Percentiles rank a stretch among this genome's conserved stretches.
Evolutionary conservation across 1,140 invertebrate species (phyloP).

Genomic region (Dendroctonus ponderosae): DNA sequence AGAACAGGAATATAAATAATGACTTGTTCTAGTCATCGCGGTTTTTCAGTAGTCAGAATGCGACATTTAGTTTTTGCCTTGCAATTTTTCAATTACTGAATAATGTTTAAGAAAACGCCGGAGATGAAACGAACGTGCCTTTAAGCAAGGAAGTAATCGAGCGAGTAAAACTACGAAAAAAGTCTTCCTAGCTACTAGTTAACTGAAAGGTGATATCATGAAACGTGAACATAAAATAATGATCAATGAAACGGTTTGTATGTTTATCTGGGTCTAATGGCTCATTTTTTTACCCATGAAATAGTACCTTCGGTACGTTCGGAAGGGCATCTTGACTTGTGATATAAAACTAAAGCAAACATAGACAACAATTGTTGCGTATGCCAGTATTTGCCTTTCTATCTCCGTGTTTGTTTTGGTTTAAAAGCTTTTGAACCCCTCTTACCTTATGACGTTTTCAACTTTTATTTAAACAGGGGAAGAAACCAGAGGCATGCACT

Average conservation of each 20-base stretch:
- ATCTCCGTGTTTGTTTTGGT: constrained; percentile 19
- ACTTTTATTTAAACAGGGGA: neutral
- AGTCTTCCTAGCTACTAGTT: too few species aligned
- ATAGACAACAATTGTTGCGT: constrained; percentile 25
- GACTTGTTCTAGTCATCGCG: too few species aligned
- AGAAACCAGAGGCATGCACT: neutral
- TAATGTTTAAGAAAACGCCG: too few species aligned
- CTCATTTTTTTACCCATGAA: neutral
- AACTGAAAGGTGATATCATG: too few species aligned
- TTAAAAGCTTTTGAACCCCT: constrained; percentile 22
- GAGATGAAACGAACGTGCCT: too few species aligned
- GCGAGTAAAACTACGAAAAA: too few species aligned
- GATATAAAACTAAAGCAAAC: constrained; percentile 20
- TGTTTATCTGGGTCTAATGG: neutral
- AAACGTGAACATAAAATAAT: neutral
- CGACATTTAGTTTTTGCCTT: too few species aligned
- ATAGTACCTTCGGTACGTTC: neutral
- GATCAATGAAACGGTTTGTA: neutral
- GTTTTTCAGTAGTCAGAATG: too few species aligned
- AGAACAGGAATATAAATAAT: too few species aligned
- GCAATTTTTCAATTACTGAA: too few species aligned
- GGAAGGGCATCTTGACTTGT: constrained; percentile 6
- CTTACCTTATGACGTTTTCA: neutral
- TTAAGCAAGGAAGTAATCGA: too few species aligned
- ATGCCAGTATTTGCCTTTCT: constrained; percentile 21